phyloP scores from a whole-genome alignment of 2,113 vertebrate species.

The Cranoglanis bouderius region DNA sequence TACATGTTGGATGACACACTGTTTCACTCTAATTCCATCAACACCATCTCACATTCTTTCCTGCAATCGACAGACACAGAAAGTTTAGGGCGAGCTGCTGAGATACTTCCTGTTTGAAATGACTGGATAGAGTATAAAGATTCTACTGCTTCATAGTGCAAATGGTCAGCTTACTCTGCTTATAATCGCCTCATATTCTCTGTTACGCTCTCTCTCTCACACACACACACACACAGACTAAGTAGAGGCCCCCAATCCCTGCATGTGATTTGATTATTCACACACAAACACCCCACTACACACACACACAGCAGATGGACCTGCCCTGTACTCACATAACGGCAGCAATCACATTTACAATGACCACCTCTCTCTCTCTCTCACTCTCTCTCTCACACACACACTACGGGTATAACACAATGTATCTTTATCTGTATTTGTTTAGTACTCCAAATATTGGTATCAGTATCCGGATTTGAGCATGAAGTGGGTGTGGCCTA shows the following conservation, averaged over 20 bases:
- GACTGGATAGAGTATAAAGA: background rate
- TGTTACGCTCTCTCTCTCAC: conserved; percentile 5
- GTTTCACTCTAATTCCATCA: background rate
- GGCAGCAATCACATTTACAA: background rate
- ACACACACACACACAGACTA: background rate
- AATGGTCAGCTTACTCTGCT: background rate
- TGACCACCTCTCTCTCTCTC: background rate
- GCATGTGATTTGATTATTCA: conserved; percentile 22
- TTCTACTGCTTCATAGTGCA: background rate
- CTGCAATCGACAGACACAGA: background rate
- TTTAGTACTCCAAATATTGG: background rate
- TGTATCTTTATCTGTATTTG: background rate
- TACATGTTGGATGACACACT: background rate
- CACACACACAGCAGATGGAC: conserved; percentile 4
- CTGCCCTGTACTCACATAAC: conserved; percentile 14
- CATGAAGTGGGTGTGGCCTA: background rate
- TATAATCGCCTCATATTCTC: background rate
- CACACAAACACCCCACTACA: background rate
- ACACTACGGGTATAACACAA: background rate
- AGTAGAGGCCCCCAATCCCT: background rate
- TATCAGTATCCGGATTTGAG: background rate
- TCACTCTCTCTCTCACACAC: background rate
- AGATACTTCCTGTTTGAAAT: background rate
- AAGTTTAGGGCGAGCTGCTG: background rate
- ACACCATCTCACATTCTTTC: background rate